Base-by-base conservation (phyloP, 2,888 invertebrate genomes). In the Parascotia fuliginaria region DNA sequence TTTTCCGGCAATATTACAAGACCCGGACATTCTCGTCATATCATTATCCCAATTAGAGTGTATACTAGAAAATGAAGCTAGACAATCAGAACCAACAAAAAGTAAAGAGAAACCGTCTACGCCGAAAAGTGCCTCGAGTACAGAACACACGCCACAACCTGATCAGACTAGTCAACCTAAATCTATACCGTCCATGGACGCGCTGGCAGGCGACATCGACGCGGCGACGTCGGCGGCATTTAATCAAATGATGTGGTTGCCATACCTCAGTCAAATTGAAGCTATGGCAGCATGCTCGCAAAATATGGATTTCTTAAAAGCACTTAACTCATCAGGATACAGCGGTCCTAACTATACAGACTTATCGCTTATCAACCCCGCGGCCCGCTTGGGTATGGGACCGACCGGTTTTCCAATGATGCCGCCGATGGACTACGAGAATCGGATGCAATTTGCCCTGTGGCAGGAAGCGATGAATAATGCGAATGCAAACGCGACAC, bases 21-120 rank as follows among this genome's bases (percentile, higher is more conserved):
- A 96, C 84, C 96, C 96, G 0, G 95, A 97, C 76, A 94, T 96
- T 61, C 83, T 96, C 40, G 96, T 96, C 13, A 95, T 97, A 71
- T 96, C 96, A 3, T 83, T 96, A 73, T 93, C 95, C 7, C 96
- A 96, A 81, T 86, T 97, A 43, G 95, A 95, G 82, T 93, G 92
- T 1, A 94, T 95, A 47, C 80, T 95, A 47, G 89, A 93, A 56
- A 94, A 93, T 62, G 93, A 94, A 62, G 64, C 65, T 55, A 77
- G 82, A 68, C 61, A 76, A 57, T 36, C 61, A 14, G 65, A 72
- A 27, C 69, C 73, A 12, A 63, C 72, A 40, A 73, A 73, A 70
- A 70, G 62, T 27, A 77, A 77, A 60, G 39, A 60, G 42, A 70
- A 75, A 56, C 52, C 73, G 14, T 63, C 75, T 12, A 58, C 74